Conservation (phyloP, 2,888 invertebrate species). For the Unio delphinus region DNA sequence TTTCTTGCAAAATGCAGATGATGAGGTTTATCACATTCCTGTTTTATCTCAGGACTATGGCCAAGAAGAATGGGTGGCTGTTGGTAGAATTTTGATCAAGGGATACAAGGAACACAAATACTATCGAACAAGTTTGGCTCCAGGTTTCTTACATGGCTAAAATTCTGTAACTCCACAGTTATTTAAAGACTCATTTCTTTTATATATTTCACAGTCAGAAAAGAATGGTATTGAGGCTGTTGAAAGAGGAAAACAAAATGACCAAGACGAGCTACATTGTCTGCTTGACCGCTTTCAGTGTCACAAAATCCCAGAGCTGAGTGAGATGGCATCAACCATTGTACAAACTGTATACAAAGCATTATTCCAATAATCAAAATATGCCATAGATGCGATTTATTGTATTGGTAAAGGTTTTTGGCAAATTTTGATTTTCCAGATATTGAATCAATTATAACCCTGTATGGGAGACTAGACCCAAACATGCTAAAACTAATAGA, state of each 20-base stretch:
- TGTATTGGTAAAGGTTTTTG: conserved; percentile 1
- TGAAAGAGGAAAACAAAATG: background rate
- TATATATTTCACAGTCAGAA: conserved; percentile 13
- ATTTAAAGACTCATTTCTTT: conserved; percentile 10
- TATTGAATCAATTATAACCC: too few species aligned
- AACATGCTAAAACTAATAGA: conserved; percentile 2
- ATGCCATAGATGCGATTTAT: conserved; percentile 10
- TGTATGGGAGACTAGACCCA: background rate
- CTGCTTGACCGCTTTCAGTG: conserved; percentile 11
- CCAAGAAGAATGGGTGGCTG: conserved; percentile 19
- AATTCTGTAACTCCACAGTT: conserved; percentile 12
- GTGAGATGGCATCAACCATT: conserved; percentile 1
- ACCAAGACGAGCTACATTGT: conserved; percentile 5
- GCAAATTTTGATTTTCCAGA: too few species aligned
- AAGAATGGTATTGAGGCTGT: conserved; percentile 11
- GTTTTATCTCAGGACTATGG: conserved; percentile 5
- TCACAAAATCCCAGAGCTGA: conserved; percentile 2
- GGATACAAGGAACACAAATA: conserved; percentile 17
- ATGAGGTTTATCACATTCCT: conserved; percentile 16
- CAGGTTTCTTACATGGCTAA: conserved; percentile 15
- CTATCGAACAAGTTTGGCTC: conserved; percentile 12
- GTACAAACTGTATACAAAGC: conserved; percentile 12
- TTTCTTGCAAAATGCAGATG: conserved; percentile 9
- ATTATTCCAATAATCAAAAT: conserved; percentile 15
- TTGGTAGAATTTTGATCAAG: conserved; percentile 18